Evolutionary conservation across 2,113 vertebrate species (phyloP), one percentile per base, ranked within the genome.

Genomic region (Rhinoptilus africanus): DNA sequence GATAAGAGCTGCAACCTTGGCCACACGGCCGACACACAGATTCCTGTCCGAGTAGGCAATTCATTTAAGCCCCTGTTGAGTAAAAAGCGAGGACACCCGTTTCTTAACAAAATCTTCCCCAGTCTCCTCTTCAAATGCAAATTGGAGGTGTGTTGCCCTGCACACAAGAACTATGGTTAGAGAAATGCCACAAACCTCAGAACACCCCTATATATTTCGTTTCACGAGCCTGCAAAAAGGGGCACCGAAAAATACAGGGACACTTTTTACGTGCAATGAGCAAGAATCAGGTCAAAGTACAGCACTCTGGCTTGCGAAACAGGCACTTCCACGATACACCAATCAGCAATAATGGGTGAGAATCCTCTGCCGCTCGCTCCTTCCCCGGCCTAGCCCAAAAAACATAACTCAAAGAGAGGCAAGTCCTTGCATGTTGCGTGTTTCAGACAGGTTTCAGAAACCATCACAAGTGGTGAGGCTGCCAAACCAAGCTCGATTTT

Each of bases 261-360:
- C 4, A 0, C 47, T 94, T 92, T 91, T 94, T 30, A 80, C 1
- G 2, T 80, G 87, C 72, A 76, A n/a, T 11, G 71, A 57, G 75
- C 51, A 88, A 92, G 85, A 92, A 96, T 53, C 62, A 89, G 96
- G 96, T 93, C 96, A 97, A 96, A 97, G 97, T 96, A 63, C 90
- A 96, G 24, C 76, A n/a, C 78, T 21, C 28, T 2, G 13, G 71
- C 59, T 96, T 95, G 94, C n/a, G 10, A 96, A 97, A 96, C 11
- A 12, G 88, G 84, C 87, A 72, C 34, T 95, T 93, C 94, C 89
- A 93, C 2, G 4, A 91, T 11, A 91, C 82, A 54, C 64, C 92
- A 92, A 85, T 92, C 92, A 90, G 81, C 92, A 89, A 47, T 20
- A 80, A 90, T 14, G 81, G 77, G 81, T 79, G 89, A 97, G 87